Percentiles rank a stretch among this genome's conserved stretches.
These are phyloP conservation scores for Thinocorus orbignyianus DNA, from an alignment of 2,113 vertebrate genomes.

Conservation along the genomic window DNA sequence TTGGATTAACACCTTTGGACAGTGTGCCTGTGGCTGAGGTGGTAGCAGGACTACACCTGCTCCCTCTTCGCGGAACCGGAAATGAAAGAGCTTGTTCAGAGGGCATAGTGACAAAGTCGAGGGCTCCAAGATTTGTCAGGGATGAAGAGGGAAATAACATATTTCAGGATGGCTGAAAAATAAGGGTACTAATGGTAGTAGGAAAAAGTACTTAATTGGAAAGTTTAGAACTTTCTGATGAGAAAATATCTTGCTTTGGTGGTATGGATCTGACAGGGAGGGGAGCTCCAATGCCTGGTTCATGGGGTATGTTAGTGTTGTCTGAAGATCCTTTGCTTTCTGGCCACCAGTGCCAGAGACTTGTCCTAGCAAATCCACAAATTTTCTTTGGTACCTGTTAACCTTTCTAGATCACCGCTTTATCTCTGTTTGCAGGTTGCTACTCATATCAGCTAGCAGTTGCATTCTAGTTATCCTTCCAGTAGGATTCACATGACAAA, in stretches of 20 bases:
- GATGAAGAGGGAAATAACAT: background rate
- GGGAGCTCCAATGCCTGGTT: background rate
- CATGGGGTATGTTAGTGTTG: background rate
- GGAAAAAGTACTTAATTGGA: background rate
- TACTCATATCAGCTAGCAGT: background rate
- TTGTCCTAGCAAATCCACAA: background rate
- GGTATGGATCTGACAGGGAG: background rate
- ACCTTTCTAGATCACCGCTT: background rate
- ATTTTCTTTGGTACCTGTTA: background rate
- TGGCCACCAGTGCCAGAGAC: background rate
- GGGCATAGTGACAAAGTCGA: background rate
- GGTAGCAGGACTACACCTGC: background rate
- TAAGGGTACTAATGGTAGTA: background rate
- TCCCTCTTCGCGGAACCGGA: background rate
- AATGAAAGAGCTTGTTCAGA: background rate
- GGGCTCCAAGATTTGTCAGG: background rate
- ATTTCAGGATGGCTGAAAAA: background rate
- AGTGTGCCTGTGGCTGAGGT: background rate
- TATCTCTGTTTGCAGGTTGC: background rate
- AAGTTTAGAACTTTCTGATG: background rate
- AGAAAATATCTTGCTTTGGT: background rate
- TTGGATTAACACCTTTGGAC: conserved; percentile 48
- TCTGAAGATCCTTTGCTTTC: background rate
- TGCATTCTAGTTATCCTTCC: background rate
- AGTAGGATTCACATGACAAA: background rate